Evolutionary conservation across 2,113 vertebrate species (phyloP), one percentile per base, ranked within the genome.

Genomic region (Vombatus ursinus): DNA sequence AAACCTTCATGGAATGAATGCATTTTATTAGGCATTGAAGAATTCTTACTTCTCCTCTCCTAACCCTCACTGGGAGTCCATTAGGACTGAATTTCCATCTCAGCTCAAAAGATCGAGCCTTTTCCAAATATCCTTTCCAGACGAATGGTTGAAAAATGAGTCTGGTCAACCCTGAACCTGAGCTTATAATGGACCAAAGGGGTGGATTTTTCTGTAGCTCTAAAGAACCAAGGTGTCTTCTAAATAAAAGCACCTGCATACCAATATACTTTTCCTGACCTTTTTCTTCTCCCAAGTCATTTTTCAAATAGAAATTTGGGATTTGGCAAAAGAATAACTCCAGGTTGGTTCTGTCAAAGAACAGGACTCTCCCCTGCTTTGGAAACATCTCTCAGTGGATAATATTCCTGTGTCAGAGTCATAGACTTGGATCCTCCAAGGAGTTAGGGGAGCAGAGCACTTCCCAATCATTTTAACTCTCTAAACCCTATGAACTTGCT

Each of bases 181-280:
- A 53, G 93, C 89, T 50, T 77, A 11, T n/a, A 92, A 24, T 48
- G 47, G 77, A 95, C 93, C 93, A 52, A 52, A 51, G 91, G 19
- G 26, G 25, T 50, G 90, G n/a, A 90, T 48, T 48, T 90, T 49
- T 90, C 49, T 48, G 90, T 90, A 26, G 24, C 25, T 31, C 49
- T 50, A 50, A 90, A 90, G 90, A 50, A 25, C 8, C 6, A 31
- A 90, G 90, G 48, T 90, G 28, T 49, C 90, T 90, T 84, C n/a
- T 84, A 84, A 84, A 44, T 44, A 50, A 90, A 90, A 90, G n/a
- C 25, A 48, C 90, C 14, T 50, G 90, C 28, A 49, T 48, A 84
- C 10, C 25, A 90, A 19, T 90, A 31, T 28, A 31, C 5, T 48
- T 90, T 90, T 50, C 90, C 48, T 50, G 31, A 5, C 47, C 25